Base-by-base conservation (phyloP, 2,888 invertebrate genomes). In the Pseudanteris insignis region DNA sequence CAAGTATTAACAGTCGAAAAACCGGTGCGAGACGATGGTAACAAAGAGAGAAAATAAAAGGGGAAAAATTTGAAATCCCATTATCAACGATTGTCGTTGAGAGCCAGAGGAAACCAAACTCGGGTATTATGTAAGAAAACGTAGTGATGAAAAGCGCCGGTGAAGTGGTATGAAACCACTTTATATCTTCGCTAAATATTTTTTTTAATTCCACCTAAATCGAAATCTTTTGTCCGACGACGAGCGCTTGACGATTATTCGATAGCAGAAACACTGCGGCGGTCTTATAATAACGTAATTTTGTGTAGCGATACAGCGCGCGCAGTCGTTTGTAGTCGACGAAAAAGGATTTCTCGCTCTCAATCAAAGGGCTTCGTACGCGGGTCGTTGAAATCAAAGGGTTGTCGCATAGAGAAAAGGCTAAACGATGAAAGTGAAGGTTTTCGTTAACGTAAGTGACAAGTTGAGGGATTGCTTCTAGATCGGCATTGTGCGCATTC, bases 401-500 rank as follows among this genome's bases (percentile, higher is more conserved):
- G 51, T 62, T 57, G 40, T 50, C 44, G 50, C 24, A 24, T 12
- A 36, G 46, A 55, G 51, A 62, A 62, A 62, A 62, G 57, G 57
- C 57, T 57, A 62, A 62, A 51, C 43, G 62, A 47, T 37, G 62
- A 62, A 62, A 62, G 61, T 57, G 51, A 55, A 62, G 51, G 62
- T 62, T 61, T 54, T 33, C 38, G 64, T 34, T 50, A 51, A 64
- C 62, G 67, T 77, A 77, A 77, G 77, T 78, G 77, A 78, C 78
- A 78, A 76, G 76, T 76, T 78, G 78, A 77, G 71, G 70, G 74
- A 78, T 77, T 74, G 71, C 73, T 57, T 64, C 58, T 67, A 66
- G 70, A 67, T 72, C 66, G 65, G 64, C 64, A 72, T 75, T 75
- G 70, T 72, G 69, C 68, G 67, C 69, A 72, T 71, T 75, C 74